Evolutionary conservation across 2,888 invertebrate genomes (phyloP).

Genomic region (Drosophila kambysellisi): DNA sequence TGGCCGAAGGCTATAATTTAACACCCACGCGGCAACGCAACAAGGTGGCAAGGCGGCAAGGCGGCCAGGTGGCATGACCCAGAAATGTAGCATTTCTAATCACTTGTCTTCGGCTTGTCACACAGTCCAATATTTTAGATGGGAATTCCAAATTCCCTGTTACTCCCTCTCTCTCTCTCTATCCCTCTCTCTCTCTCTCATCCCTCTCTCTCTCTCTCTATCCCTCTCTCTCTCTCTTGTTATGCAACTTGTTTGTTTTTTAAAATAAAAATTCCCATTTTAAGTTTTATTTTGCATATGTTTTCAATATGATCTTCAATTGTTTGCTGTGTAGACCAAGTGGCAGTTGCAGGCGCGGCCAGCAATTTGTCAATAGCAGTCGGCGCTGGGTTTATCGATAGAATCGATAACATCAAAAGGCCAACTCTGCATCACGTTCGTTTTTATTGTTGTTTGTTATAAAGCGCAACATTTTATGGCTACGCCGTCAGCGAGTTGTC

Average conservation of each 20-base stretch:
- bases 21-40: constrained; percentile 66
- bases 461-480: constrained; percentile 67
- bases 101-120: constrained; percentile 65
- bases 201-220: background rate
- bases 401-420: constrained; percentile 20
- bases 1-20: constrained; percentile 72
- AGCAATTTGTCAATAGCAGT: constrained; percentile 24
- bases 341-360: constrained; percentile 5
- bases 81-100: constrained; percentile 58
- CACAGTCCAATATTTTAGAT: background rate
- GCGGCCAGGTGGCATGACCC: constrained; percentile 29
- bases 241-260: no score
- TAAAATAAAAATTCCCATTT: background rate
- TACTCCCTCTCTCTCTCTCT: background rate
- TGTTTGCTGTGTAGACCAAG: background rate
- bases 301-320: background rate
- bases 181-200: background rate
- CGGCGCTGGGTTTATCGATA: constrained; percentile 11
- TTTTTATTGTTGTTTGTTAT: constrained; percentile 52
- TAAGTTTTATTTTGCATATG: background rate
- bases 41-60: constrained; percentile 24
- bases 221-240: background rate
- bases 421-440: constrained; percentile 20
- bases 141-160: background rate
- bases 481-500: constrained; percentile 66